Evolutionary conservation across 2,113 vertebrate species (phyloP), one percentile per base, ranked within the genome.

Genomic region (Pseudorhombus dupliciocellatus): DNA sequence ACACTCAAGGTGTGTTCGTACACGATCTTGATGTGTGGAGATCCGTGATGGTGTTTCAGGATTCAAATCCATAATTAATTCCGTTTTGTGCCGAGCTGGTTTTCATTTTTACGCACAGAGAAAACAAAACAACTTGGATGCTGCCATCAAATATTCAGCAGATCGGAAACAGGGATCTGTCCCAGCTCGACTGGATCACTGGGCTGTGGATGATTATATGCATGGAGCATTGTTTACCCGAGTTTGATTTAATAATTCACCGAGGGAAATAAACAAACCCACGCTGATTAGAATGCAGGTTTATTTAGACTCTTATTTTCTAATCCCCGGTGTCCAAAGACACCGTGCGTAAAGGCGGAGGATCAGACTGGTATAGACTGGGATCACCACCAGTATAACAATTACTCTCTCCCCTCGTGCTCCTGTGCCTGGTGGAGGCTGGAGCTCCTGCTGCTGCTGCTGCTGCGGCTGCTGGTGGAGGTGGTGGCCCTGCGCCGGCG

Each of bases 261-360:
- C 30, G 51, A 7, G 44, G 46, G 58, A 48, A 52, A 77, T 56
- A 73, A 65, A 81, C 42, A 73, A 71, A 60, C 30, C 22, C 25
- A 3, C 2, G 15, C 6, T 58, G 26, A 79, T 64, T 53, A 68
- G 7, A 68, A 76, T 34, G 52, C 21, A 4, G 22, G 5, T 51
- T 54, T 77, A 12, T 12, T 34, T 34, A 34, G 9, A 34, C 31
- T 44, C 16, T 18, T 55, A 8, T 68, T 73, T 75, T 2, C 46
- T 34, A 11, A 16, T 18, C 50, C 2, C 53, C 4, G 21, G 44
- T 54, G 61, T 46, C 56, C 56, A 64, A 59, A 37, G 34, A 73
- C 50, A 3, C 58, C 62, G 70, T 80, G 87, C 83, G 86, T 81
- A 87, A 88, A 85, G 87, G 57, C 62, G 31, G 22, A 9, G 15